These are phyloP conservation scores for Halcyon chelicuti DNA, from an alignment of 2,797 vertebrate species.

Conservation along the genomic window DNA sequence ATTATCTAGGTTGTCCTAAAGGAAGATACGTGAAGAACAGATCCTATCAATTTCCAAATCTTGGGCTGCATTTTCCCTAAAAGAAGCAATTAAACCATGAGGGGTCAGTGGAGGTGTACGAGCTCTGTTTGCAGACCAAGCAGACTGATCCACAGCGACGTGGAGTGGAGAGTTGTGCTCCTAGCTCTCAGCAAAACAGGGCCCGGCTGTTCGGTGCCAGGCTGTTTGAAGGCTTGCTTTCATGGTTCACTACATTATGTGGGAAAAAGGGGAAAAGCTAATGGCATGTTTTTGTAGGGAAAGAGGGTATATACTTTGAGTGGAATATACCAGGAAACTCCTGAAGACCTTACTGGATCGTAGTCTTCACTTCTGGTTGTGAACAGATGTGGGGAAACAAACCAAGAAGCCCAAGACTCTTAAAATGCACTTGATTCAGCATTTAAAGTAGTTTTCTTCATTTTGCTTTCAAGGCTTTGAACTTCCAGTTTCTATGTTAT, in stretches of 20 bases:
- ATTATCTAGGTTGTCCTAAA: not conserved
- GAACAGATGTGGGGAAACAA: not conserved
- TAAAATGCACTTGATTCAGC: not conserved
- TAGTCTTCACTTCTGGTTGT: not conserved
- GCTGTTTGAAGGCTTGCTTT: not conserved
- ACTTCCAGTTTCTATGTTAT: not conserved
- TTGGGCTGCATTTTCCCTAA: not conserved
- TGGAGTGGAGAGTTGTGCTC: not conserved
- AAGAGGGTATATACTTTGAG: not conserved
- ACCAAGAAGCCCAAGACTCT: not conserved
- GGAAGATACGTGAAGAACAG: not conserved
- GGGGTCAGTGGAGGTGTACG: rapidly evolving
- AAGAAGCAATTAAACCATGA: not conserved
- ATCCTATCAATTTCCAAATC: not conserved
- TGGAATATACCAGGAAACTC: not conserved
- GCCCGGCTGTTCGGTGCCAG: not conserved
- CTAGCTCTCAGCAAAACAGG: not conserved
- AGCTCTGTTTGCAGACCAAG: not conserved
- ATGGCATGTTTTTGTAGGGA: not conserved
- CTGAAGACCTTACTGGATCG: not conserved
- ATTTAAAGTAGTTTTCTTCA: not conserved
- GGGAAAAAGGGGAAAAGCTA: not conserved
- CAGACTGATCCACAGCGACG: not conserved
- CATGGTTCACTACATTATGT: not conserved
- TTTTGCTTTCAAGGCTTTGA: not conserved